These are phyloP conservation scores for Phainopepla nitens DNA, from an alignment of 2,113 vertebrate genomes.

Conservation along the genomic window DNA sequence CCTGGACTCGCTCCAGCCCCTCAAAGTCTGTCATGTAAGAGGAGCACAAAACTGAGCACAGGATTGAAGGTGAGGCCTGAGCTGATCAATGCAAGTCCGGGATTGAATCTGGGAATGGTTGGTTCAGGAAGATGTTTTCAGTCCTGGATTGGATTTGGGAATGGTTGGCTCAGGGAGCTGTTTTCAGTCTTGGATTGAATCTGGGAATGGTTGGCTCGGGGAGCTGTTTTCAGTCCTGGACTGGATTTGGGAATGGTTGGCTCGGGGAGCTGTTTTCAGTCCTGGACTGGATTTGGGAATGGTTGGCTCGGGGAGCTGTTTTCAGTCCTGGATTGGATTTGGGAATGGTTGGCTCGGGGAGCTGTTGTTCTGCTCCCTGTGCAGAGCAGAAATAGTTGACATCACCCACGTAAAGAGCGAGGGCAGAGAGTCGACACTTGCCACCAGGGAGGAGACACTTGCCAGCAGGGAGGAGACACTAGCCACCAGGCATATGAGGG, in stretches of 20 bases:
- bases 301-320: neutral
- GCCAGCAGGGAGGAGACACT: too few relatives aligned
- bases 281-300: neutral
- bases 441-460: neutral
- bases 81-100: neutral
- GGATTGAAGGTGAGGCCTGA: neutral
- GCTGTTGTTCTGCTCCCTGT: neutral
- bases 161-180: neutral
- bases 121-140: neutral
- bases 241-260: neutral
- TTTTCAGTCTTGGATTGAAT: neutral
- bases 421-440: neutral
- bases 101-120: neutral
- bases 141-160: neutral
- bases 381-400: neutral
- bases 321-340: neutral
- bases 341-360: neutral
- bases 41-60: neutral
- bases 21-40: neutral
- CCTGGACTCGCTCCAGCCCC: fast-evolving
- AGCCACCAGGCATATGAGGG: fast-evolving
- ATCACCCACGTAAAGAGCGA: neutral
- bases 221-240: neutral
- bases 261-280: neutral
- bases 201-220: neutral